phyloP scores from a whole-genome alignment of 2,888 invertebrate species.

The Cabera pusaria region DNA sequence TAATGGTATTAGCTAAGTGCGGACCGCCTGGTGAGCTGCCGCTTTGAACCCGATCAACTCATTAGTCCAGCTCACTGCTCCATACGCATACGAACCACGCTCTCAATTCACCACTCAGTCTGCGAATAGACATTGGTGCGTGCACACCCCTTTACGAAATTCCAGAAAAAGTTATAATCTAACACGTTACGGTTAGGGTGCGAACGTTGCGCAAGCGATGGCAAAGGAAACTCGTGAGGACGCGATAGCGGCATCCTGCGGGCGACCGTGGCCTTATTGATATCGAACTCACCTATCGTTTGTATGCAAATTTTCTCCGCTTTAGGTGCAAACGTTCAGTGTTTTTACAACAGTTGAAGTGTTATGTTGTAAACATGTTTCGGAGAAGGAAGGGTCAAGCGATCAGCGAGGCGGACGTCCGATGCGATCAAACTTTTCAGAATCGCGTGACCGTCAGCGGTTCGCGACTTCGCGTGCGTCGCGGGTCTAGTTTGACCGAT shows the following conservation, averaged over 20 bases:
- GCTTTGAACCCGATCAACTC: slow-evolving; percentile 79
- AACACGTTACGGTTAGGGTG: slow-evolving; percentile 39
- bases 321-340: slow-evolving; percentile 64
- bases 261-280: slow-evolving; percentile 80
- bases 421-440: slow-evolving; percentile 83
- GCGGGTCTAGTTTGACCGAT: slow-evolving; percentile 89
- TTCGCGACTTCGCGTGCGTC: slow-evolving; percentile 83
- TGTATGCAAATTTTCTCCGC: slow-evolving; percentile 67
- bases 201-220: slow-evolving; percentile 64
- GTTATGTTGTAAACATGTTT: slow-evolving; percentile 61
- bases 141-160: slow-evolving; percentile 57
- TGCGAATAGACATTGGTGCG: slow-evolving; percentile 64
- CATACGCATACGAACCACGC: slow-evolving; percentile 61
- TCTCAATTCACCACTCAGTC: slow-evolving; percentile 69
- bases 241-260: slow-evolving; percentile 76
- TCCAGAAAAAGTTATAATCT: slow-evolving; percentile 45
- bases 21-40: slow-evolving; percentile 63
- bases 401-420: slow-evolving; percentile 73
- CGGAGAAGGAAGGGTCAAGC: slow-evolving; percentile 69
- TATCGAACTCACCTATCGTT: slow-evolving; percentile 64
- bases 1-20: slow-evolving; percentile 54
- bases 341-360: slow-evolving; percentile 46
- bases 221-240: slow-evolving; percentile 68
- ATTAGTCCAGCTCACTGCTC: slow-evolving; percentile 74
- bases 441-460: slow-evolving; percentile 68